Percentiles rank a stretch among this genome's conserved stretches.
Conservation (phyloP, 2,113 vertebrate species). For the Lophura nycthemera region DNA sequence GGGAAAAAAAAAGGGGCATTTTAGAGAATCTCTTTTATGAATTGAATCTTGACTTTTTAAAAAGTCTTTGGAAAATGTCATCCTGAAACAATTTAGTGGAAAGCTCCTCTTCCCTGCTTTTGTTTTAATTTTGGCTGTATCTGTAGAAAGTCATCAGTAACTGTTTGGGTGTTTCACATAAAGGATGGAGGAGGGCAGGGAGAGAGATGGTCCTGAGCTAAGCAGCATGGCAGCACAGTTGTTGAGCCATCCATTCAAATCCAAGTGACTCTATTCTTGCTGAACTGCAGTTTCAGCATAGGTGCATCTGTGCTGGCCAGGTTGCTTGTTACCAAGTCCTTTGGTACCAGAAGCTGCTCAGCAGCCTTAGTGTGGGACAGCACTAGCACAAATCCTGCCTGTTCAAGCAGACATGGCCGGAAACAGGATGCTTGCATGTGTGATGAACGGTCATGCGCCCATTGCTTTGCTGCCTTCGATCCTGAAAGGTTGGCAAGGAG, state of each 20-base stretch:
- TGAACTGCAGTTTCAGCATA: neutral
- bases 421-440: neutral
- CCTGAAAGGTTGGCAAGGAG: neutral
- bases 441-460: too few relatives aligned
- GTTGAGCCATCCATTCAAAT: neutral
- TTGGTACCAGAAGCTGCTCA: neutral
- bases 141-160: neutral
- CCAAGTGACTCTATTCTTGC: neutral
- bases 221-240: rapidly evolving
- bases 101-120: neutral
- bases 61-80: conserved; percentile 3
- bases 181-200: neutral
- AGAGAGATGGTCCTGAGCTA: neutral
- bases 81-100: neutral
- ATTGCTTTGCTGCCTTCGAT: too few relatives aligned
- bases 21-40: too few relatives aligned
- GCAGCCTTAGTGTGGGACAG: neutral
- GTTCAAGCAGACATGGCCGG: too few relatives aligned
- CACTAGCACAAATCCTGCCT: neutral
- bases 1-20: too few relatives aligned
- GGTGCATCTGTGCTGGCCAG: rapidly evolving
- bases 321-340: rapidly evolving
- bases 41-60: neutral
- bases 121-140: neutral
- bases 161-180: rapidly evolving